A percentile compares a stretch with the other conserved stretches of the same genome.
phyloP scores from a whole-genome alignment of 2,888 invertebrate genomes.

The Mythimna albipuncta region DNA sequence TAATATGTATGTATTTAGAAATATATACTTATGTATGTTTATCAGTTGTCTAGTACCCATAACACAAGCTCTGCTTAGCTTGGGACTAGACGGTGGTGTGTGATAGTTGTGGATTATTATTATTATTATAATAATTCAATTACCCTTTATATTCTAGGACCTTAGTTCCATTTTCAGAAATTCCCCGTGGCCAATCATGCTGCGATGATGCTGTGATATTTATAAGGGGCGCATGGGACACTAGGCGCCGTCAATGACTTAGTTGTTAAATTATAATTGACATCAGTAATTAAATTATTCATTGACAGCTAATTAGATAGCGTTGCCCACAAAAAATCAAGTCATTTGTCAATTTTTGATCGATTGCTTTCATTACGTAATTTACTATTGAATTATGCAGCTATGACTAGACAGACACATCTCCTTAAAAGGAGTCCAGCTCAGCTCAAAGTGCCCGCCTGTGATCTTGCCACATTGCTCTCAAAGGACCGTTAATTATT shows the following conservation, averaged over 20 bases:
- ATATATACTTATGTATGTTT: too few species aligned
- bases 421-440: neutral
- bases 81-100: too few species aligned
- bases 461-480: neutral
- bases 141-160: too few species aligned
- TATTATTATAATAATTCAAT: too few species aligned
- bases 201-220: too few species aligned
- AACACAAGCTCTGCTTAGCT: too few species aligned
- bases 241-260: neutral
- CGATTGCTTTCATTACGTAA: constrained; percentile 18
- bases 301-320: constrained; percentile 3
- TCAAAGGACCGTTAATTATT: constrained; percentile 11
- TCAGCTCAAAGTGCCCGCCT: neutral
- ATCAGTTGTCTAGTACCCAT: too few species aligned
- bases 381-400: neutral
- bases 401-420: neutral
- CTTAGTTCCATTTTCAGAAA: too few species aligned
- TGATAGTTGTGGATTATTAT: too few species aligned
- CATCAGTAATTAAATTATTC: constrained; percentile 1
- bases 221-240: too few species aligned
- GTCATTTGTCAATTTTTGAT: constrained; percentile 30
- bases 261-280: neutral
- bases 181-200: too few species aligned
- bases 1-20: too few species aligned
- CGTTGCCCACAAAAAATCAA: neutral